Evolutionary conservation across 2,113 vertebrate genomes (phyloP), one percentile per base, ranked within the genome.

Genomic region (Sinocyclocheilus rhinocerous): DNA sequence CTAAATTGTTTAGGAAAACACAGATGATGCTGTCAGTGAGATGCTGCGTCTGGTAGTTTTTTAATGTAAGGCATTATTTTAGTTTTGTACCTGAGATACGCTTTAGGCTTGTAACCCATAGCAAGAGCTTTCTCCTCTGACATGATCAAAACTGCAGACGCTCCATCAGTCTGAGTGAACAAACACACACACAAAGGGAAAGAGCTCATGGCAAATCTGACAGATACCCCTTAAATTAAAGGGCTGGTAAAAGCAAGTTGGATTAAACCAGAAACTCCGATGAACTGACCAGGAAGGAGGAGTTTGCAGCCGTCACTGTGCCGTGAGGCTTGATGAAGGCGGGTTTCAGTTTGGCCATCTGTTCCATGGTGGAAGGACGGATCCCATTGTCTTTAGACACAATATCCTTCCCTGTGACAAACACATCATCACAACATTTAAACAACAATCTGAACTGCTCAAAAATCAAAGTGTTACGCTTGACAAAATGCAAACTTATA

Each of bases 41-140:
- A 42, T 16, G 39, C 36, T 65, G 13, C 13, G 16, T 12, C 15
- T 26, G 59, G 20, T 48, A 7, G n/a, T 80, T 61, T 22, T 63
- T 26, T 48, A 42, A 80, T 83, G 29, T 22, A 20, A 36, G 72
- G 39, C 42, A n/a, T 15, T 63, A 42, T 24, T 84, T 26, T 12
- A 11, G 45, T 39, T 7, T 20, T 76, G 76, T 93, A 99, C 98
- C 98, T 97, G 10, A 99, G 93, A 89, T 99, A 99, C 1, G 97
- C 98, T 94, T 99, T 99, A 0, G 98, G 98, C 88, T 99, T 99
- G 94, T 96, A 99, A 0, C 98, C 98, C 97, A 99, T 93, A 0
- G 97, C 96, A 91, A 99, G 92, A 36, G 98, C 98, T 89, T 98
- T 99, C 91, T 99, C 98, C 91, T 99, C 98, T 0, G 98, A 97